Conservation (phyloP, 2,888 invertebrate genomes). For the Terebella lapidaria region DNA sequence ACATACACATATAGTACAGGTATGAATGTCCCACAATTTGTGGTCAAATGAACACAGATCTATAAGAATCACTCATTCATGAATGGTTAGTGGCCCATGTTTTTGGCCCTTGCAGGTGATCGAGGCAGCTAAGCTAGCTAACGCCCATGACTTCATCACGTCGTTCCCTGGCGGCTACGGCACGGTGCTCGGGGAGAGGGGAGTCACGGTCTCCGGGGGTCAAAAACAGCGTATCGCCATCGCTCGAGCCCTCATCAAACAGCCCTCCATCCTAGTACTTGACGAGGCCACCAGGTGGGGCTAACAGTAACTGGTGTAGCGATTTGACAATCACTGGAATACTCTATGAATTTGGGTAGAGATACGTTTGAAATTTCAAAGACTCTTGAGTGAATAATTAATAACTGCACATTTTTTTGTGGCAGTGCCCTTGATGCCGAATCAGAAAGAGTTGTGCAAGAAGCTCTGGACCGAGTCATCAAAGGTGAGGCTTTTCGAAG, state of each 20-base stretch:
- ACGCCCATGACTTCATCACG: conserved; percentile 84
- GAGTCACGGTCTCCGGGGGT: conserved; percentile 87
- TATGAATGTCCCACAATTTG: too few species aligned
- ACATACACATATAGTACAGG: too few species aligned
- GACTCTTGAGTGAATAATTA: too few species aligned
- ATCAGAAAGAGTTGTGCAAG: conserved; percentile 85
- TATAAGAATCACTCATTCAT: too few species aligned
- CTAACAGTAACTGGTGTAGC: not conserved
- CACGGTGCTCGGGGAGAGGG: conserved; percentile 79
- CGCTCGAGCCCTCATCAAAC: conserved; percentile 85
- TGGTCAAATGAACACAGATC: too few species aligned
- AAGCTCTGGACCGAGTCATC: conserved; percentile 77
- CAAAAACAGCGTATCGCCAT: conserved; percentile 94
- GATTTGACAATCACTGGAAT: too few species aligned
- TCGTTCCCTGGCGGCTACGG: conserved; percentile 78
- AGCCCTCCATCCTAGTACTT: conserved; percentile 68
- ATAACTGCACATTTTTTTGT: too few species aligned
- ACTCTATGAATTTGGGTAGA: too few species aligned
- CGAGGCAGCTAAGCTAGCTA: conserved; percentile 78
- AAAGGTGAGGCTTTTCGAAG: too few species aligned
- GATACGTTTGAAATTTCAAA: too few species aligned
- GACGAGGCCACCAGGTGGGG: conserved; percentile 89
- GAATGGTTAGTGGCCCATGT: too few species aligned
- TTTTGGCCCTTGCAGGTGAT: conserved; percentile 63
- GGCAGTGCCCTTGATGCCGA: conserved; percentile 83